Percentiles rank a stretch among this genome's conserved stretches.
Conservation (phyloP, 2,888 invertebrate species). For the Hipparchia sbordonii region DNA sequence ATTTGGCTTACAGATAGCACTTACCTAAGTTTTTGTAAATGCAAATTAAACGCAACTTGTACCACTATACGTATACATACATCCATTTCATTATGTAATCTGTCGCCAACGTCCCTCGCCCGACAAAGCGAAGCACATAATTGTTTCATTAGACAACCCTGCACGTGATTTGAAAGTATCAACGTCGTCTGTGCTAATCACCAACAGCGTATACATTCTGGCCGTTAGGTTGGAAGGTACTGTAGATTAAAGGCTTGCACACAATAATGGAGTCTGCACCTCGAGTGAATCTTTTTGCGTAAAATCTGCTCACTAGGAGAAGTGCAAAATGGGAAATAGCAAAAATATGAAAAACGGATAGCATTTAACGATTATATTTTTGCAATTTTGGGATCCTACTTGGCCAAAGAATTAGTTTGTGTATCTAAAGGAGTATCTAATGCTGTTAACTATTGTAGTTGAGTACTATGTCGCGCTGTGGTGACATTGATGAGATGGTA, state of each 20-base stretch:
- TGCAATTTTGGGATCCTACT: too few species aligned
- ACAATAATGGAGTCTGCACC: constrained; percentile 4
- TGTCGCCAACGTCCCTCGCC: constrained; percentile 28
- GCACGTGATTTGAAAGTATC: constrained; percentile 49
- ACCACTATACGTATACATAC: background rate
- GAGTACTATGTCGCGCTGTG: too few species aligned
- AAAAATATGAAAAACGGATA: background rate
- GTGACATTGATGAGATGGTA: too few species aligned
- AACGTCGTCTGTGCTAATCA: constrained; percentile 42
- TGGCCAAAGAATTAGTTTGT: too few species aligned
- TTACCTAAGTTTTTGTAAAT: too few species aligned
- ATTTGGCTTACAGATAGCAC: too few species aligned
- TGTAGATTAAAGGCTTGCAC: constrained; percentile 8
- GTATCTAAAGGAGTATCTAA: too few species aligned
- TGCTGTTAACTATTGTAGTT: too few species aligned
- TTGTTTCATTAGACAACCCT: constrained; percentile 46
- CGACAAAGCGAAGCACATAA: constrained; percentile 44
- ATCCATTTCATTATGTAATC: constrained; percentile 36
- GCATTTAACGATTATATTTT: too few species aligned
- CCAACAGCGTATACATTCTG: constrained; percentile 3
- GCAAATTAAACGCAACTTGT: background rate
- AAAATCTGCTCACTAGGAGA: background rate
- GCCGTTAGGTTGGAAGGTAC: constrained; percentile 6
- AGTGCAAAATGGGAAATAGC: background rate
- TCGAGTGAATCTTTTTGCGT: background rate